Evolutionary conservation across 1,140 invertebrate species (phyloP), one percentile per base, ranked within the genome.

Genomic region (Bombus soroeensis): DNA sequence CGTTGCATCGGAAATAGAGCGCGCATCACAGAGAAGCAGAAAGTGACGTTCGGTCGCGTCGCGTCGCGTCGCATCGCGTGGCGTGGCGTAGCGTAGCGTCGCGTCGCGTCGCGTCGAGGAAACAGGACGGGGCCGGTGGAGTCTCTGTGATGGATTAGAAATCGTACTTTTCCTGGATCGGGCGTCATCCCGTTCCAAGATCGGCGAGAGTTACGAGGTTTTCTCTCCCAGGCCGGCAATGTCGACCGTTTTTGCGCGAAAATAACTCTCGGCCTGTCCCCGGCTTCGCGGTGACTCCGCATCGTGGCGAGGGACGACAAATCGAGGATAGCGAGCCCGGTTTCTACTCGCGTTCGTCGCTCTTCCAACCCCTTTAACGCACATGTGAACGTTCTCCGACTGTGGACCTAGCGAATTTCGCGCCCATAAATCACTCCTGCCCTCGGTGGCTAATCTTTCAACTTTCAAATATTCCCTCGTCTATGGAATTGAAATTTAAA

Each of bases 121-220:
- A 47, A n/a, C 41, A 12, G 39, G 9, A 25, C 28, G 62, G 72
- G 28, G n/a, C 62, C 41, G 39, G 22, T 43, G 18, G 12, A 15
- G 71, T 13, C 25, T n/a, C 82, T 71, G 80, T 88, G 84, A 89
- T 81, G 91, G 89, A 92, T 92, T 92, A 92, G 91, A 93, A 92
- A 93, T 92, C 92, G 91, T 75, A 34, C 81, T 92, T 93, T 93
- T 93, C 92, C 91, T 93, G 89, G 87, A 93, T 91, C 83, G 85
- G 86, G 88, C 89, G 90, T 93, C 90, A 91, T 91, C 90, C 76
- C 83, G 90, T 86, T 85, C 82, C 85, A 79, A 85, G 87, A 87
- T 87, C 87, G 88, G 89, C 91, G 89, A 91, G 89, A 92, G 92
- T 92, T 81, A 90, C 83, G 83, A 85, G 83, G 37, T 92, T 92